phyloP scores from a whole-genome alignment of 2,113 vertebrate species.

The Cebus imitator region DNA sequence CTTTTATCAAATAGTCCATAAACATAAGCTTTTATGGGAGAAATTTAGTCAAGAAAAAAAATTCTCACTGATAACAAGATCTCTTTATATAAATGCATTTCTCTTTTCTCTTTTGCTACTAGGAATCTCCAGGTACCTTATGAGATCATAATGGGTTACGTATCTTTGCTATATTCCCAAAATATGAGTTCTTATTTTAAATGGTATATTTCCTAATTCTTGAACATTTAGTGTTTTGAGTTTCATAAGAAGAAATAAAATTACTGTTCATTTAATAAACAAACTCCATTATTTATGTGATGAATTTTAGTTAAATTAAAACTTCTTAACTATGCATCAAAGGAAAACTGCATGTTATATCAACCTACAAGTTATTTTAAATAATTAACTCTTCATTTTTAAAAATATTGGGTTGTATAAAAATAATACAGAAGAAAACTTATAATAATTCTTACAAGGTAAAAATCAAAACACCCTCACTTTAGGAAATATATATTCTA shows the following conservation, averaged over 20 bases:
- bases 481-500: not conserved
- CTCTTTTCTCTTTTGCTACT: not conserved
- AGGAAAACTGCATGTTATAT: not conserved
- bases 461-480: not conserved
- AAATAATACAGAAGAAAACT: not conserved
- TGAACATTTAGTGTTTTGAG: not conserved
- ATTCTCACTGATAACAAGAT: not conserved
- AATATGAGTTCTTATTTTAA: not conserved
- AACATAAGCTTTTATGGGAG: not conserved
- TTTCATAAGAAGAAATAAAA: conserved; percentile 18
- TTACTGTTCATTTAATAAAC: not conserved
- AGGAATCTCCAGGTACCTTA: not conserved
- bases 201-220: not conserved
- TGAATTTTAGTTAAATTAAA: not conserved
- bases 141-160: not conserved
- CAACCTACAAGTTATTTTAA: not conserved
- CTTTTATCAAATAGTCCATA: not conserved
- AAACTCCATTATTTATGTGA: not conserved
- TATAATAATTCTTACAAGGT: not conserved
- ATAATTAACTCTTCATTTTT: not conserved
- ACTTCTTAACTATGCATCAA: not conserved
- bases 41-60: not conserved
- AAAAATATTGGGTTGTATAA: not conserved
- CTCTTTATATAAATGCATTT: not conserved
- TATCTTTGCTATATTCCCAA: not conserved